Conservation (phyloP, 2,113 vertebrate genomes). For the Clarias gariepinus region DNA sequence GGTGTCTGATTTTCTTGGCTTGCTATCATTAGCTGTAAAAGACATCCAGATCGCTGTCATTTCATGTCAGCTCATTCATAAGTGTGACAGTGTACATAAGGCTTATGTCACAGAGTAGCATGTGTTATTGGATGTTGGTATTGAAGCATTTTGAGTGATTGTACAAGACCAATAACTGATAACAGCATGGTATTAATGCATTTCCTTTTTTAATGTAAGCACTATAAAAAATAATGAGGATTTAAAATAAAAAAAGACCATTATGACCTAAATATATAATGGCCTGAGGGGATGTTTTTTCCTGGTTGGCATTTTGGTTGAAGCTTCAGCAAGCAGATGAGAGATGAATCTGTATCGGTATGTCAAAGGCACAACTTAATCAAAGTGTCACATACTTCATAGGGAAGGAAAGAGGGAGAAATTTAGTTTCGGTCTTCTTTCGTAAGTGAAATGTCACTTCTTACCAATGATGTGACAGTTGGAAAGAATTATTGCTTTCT, state of each 20-base stretch:
- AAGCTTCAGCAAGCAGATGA: constrained; percentile 7
- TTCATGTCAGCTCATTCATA: not conserved
- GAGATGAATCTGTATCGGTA: not conserved
- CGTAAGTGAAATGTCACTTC: not conserved
- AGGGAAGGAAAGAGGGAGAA: not conserved
- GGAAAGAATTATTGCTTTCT: not conserved
- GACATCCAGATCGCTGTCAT: not conserved
- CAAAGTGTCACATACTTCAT: not conserved
- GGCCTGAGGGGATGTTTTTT: not conserved
- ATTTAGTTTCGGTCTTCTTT: not conserved
- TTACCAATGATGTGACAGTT: not conserved
- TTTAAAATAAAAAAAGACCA: not conserved
- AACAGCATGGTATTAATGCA: not conserved
- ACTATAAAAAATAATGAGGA: not conserved
- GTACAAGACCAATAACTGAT: not conserved
- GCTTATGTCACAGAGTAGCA: not conserved
- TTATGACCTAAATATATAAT: not conserved
- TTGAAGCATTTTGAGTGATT: not conserved
- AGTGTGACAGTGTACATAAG: not conserved
- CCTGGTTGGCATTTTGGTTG: not conserved
- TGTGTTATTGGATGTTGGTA: not conserved
- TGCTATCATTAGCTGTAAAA: not conserved
- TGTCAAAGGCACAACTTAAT: constrained; percentile 10
- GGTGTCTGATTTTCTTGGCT: not conserved
- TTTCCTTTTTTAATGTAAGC: not conserved